Base-by-base conservation (phyloP, 2,113 vertebrate genomes). In the Thymallus thymallus region DNA sequence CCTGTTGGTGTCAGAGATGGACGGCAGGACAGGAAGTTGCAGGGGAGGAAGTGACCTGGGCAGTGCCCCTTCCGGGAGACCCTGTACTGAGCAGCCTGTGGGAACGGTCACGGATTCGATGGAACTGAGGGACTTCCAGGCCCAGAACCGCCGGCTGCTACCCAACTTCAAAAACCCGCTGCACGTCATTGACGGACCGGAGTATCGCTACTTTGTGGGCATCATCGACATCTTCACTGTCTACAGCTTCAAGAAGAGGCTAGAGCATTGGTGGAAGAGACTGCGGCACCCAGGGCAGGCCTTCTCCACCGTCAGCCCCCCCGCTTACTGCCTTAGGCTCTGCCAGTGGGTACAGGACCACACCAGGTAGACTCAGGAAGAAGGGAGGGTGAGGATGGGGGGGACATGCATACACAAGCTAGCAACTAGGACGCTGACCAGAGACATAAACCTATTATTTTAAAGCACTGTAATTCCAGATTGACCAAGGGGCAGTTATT, bases 201-300 rank as follows among this genome's bases (percentile, higher is more conserved):
- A 96, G 48, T 88, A 92, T 5, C 94, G 95, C 79, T 96, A 96
- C 84, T 96, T 96, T 73, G 79, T 97, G 1, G 95, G 96, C 69
- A 93, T 97, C 41, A 93, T 97, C 58, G 96, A 97, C 84, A 92
- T 97, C 76, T 93, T 95, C 78, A 97, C 95, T 0, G 94, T 95
- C 35, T 97, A 96, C 69, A 83, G 92, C 72, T 91, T 94, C 71
- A 93, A 84, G 81, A 97, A 96, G 82, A 90, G 88, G 69, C 81
- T 97, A 62, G 96, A 96, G 82, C 76, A 93, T 71, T 72, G 92
- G 56, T 97, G 95, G 95, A 97, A 97, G 80, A 91, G 88, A 30
- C 78, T 96, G 61, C 90, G 95, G 30, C 88, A 95, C 73, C 93
- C 92, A 0, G 86, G 92, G 0, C 88, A 90, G 46, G 84, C 91